phyloP scores from a whole-genome alignment of 2,797 vertebrate genomes.

The Chiroxiphia lanceolata region DNA sequence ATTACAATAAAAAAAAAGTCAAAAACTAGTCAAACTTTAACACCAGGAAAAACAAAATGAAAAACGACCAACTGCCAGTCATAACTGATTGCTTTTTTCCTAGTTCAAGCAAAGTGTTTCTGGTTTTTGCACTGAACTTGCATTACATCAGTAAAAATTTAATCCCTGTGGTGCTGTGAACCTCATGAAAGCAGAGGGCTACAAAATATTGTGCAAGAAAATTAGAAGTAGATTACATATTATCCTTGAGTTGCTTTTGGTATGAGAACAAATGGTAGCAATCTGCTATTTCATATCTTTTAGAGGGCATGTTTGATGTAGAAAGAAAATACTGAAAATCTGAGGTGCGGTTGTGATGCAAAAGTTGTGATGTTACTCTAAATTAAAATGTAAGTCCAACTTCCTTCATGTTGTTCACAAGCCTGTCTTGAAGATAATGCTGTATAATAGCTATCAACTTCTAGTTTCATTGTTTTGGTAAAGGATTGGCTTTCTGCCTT shows the following conservation, averaged over 20 bases:
- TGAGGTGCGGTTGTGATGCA: neutral
- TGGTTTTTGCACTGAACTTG: neutral
- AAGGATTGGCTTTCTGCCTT: neutral
- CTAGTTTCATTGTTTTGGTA: neutral
- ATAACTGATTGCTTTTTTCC: neutral
- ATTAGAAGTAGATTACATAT: neutral
- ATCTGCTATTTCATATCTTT: neutral
- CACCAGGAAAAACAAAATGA: neutral
- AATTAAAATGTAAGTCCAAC: neutral
- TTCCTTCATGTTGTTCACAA: neutral
- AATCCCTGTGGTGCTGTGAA: neutral
- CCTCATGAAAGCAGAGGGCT: neutral
- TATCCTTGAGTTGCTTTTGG: neutral
- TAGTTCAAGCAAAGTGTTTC: neutral
- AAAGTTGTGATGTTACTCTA: neutral
- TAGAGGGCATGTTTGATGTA: neutral
- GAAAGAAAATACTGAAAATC: neutral
- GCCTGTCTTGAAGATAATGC: neutral
- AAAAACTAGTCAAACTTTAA: neutral
- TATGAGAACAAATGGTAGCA: neutral
- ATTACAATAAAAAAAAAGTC: neutral
- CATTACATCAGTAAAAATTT: rapidly evolving
- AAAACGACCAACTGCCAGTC: neutral
- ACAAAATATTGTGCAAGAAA: neutral
- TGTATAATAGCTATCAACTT: neutral